phyloP scores from a whole-genome alignment of 2,113 vertebrate species.

The Orthonyx spaldingii region DNA sequence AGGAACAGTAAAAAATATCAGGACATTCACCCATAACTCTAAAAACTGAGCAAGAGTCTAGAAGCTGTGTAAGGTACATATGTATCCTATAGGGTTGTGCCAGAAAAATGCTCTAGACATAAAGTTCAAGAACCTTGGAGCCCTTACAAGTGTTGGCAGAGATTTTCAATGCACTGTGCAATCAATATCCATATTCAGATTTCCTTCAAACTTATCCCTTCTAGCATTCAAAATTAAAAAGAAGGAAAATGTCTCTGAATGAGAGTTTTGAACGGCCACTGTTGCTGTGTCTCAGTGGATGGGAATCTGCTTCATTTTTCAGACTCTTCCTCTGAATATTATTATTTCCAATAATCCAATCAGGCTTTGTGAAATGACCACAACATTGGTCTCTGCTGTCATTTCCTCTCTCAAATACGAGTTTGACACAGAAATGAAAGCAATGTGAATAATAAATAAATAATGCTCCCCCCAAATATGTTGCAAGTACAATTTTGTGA shows the following conservation, averaged over 20 bases:
- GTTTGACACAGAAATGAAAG: background rate
- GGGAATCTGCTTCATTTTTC: background rate
- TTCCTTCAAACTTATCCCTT: background rate
- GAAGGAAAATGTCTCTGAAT: background rate
- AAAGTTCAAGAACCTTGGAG: background rate
- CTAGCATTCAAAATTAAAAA: background rate
- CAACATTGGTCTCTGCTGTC: background rate
- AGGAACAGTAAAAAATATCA: background rate
- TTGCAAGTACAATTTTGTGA: background rate
- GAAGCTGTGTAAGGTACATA: background rate
- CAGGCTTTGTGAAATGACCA: background rate
- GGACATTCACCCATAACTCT: background rate
- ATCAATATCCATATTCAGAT: background rate
- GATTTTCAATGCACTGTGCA: background rate
- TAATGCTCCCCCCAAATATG: background rate
- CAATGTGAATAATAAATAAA: background rate
- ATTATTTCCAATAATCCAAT: background rate
- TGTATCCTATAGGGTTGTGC: background rate
- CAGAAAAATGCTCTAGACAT: background rate
- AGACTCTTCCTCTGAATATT: background rate
- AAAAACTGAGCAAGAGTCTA: background rate
- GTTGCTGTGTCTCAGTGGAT: background rate
- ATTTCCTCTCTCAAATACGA: background rate
- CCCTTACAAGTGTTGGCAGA: background rate
- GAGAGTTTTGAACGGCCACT: background rate